Percentiles rank a stretch among this genome's conserved stretches.
Conservation (phyloP, 2,797 vertebrate species). For the Sebastes hubbsi region DNA sequence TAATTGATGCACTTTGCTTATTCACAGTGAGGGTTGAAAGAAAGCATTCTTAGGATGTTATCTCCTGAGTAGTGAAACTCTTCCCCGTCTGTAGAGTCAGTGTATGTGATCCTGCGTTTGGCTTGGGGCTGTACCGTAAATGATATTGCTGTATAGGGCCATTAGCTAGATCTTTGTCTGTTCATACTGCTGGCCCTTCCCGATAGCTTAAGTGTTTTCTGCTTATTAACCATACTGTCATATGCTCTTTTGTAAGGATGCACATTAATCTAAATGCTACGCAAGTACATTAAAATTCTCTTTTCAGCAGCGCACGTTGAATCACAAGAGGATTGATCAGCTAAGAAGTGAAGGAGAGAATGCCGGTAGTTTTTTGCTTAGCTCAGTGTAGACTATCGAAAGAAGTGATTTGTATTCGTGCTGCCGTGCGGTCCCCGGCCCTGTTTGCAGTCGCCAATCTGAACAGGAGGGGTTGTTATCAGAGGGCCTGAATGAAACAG, state of each 20-base stretch:
- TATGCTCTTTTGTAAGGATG: conserved; percentile 60
- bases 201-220: conserved; percentile 66
- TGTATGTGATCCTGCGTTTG: conserved; percentile 38
- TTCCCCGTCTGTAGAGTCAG: conserved; percentile 28
- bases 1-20: conserved; percentile 49
- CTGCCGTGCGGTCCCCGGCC: conserved; percentile 36
- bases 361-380: conserved; percentile 56
- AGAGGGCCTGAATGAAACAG: conserved; percentile 79
- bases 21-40: conserved; percentile 30
- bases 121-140: conserved; percentile 54
- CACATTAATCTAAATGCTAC: conserved; percentile 63
- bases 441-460: conserved; percentile 62
- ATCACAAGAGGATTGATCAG: conserved; percentile 52
- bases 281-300: conserved; percentile 58
- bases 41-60: conserved; percentile 52
- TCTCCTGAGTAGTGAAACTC: conserved; percentile 60
- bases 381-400: conserved; percentile 58
- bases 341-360: conserved; percentile 54
- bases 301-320: conserved; percentile 36
- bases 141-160: conserved; percentile 55
- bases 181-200: conserved; percentile 58
- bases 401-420: conserved; percentile 70
- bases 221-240: conserved; percentile 73
- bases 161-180: conserved; percentile 73
- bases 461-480: conserved; percentile 73